These are phyloP conservation scores for Melipona beecheii DNA, from an alignment of 2,888 invertebrate genomes.

Conservation along the genomic window DNA sequence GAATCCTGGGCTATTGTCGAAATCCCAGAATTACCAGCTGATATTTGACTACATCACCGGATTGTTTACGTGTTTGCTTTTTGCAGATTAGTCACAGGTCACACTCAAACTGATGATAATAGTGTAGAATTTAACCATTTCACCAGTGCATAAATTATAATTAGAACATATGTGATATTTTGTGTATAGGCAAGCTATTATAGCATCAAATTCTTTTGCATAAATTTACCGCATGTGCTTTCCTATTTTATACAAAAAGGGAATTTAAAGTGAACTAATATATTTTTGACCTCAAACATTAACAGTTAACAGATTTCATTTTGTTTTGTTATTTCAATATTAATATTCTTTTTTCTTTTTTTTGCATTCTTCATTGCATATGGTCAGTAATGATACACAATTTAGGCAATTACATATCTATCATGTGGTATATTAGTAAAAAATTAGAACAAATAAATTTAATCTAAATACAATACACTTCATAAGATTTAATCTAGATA, in stretches of 20 bases:
- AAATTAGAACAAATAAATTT: slow-evolving; percentile 1
- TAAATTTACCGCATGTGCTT: slow-evolving; percentile 25
- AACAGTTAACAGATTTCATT: no score
- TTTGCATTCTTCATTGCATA: slow-evolving; percentile 2
- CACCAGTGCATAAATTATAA: slow-evolving; percentile 54
- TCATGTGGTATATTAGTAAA: slow-evolving; percentile 13
- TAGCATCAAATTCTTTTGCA: slow-evolving; percentile 15
- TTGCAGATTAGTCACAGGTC: slow-evolving; percentile 81
- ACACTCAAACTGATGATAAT: slow-evolving; percentile 75
- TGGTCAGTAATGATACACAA: slow-evolving; percentile 19
- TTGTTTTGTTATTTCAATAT: background rate
- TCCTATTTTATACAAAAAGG: slow-evolving; percentile 4
- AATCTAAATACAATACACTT: slow-evolving; percentile 8
- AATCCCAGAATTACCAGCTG: slow-evolving; percentile 99
- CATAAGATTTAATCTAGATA: slow-evolving; percentile 7
- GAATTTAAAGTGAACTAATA: slow-evolving; percentile 8
- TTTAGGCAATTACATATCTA: slow-evolving; percentile 14
- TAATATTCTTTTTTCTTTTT: slow-evolving; percentile 16
- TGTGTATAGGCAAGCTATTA: slow-evolving; percentile 34
- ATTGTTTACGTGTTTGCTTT: slow-evolving; percentile 70
- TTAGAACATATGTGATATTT: slow-evolving; percentile 38
- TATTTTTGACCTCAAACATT: background rate
- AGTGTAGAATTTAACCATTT: slow-evolving; percentile 60
- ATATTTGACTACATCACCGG: slow-evolving; percentile 91
- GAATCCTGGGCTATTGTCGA: slow-evolving; percentile 90